Percentiles rank a stretch among this genome's conserved stretches.
phyloP scores from a whole-genome alignment of 2,888 invertebrate species.

The Keiferia lycopersicella region DNA sequence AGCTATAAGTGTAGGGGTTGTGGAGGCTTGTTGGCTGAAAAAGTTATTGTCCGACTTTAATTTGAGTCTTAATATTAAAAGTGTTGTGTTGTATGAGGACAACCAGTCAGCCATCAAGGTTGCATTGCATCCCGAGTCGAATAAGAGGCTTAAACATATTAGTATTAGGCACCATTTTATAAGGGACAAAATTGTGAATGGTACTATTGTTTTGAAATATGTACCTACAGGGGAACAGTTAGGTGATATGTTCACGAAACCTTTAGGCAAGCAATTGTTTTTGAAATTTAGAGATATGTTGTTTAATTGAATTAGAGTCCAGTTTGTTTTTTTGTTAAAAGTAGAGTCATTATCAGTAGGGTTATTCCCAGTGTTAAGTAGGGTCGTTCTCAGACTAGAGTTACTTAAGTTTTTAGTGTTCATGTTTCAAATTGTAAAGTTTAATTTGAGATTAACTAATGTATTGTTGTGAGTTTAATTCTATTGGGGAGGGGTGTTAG shows the following conservation, averaged over 20 bases:
- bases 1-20: background rate
- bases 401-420: no score
- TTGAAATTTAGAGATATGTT: background rate
- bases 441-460: no score
- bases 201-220: background rate
- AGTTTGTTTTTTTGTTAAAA: no score
- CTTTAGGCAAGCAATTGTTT: background rate
- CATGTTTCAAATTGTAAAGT: no score
- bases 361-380: no score
- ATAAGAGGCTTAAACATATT: slow-evolving; percentile 28
- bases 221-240: background rate
- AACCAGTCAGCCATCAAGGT: slow-evolving; percentile 22
- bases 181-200: background rate
- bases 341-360: no score
- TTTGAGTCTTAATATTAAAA: background rate
- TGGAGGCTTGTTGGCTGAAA: slow-evolving; percentile 28
- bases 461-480: no score
- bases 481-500: no score
- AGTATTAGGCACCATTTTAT: slow-evolving; percentile 18
- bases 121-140: slow-evolving; percentile 4
- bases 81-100: slow-evolving; percentile 8
- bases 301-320: no score
- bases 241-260: background rate
- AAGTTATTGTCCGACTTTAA: slow-evolving; percentile 19
- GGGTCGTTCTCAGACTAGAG: no score